Evolutionary conservation across 2,113 vertebrate species (phyloP).

Genomic region (Otolemur garnettii): DNA sequence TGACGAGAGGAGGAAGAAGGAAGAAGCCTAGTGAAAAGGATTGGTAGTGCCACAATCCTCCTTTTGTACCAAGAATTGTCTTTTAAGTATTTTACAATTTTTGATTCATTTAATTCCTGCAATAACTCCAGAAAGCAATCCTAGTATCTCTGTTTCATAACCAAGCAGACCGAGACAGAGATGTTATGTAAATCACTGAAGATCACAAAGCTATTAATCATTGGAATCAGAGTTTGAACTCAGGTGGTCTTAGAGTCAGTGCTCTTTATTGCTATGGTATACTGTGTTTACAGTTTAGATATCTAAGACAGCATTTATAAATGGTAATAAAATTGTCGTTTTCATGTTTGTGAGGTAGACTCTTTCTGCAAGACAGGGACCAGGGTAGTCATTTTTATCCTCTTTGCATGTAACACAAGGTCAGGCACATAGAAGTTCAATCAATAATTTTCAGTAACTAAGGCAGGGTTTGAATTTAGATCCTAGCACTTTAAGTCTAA

Average conservation of each 20-base stretch:
- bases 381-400: conserved; percentile 43
- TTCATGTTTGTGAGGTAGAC: neutral
- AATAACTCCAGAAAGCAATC: neutral
- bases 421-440: conserved; percentile 38
- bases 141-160: neutral
- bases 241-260: neutral
- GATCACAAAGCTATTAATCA: neutral
- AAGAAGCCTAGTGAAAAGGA: neutral
- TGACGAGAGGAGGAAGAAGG: neutral
- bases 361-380: neutral
- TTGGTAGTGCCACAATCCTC: neutral
- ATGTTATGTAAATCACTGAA: neutral
- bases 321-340: neutral
- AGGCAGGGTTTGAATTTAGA: conserved; percentile 61
- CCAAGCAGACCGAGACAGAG: neutral
- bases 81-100: neutral
- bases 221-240: neutral
- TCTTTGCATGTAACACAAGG: conserved; percentile 11
- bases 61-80: neutral
- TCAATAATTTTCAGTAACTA: conserved; percentile 51
- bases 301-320: neutral
- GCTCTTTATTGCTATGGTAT: neutral
- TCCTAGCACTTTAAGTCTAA: conserved; percentile 8
- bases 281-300: neutral
- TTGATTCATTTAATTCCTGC: neutral